Percentiles rank a stretch among this genome's conserved stretches.
Conservation (phyloP, 2,113 vertebrate genomes). For the Anthoscopus minutus region DNA sequence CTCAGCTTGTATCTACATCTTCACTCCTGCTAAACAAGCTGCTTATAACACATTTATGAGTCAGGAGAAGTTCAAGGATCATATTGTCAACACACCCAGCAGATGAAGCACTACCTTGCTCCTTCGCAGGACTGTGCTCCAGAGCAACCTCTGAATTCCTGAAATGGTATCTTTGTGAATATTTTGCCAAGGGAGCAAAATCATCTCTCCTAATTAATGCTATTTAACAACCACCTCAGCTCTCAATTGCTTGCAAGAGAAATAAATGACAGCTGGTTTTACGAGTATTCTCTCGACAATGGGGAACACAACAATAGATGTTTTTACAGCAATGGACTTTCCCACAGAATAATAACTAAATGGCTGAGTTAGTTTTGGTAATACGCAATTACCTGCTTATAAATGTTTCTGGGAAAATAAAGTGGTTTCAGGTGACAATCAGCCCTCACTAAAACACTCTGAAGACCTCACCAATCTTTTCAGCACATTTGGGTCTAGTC, state of each 20-base stretch:
- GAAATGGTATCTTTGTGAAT: neutral
- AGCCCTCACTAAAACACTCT: neutral
- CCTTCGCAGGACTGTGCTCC: neutral
- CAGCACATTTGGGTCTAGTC: neutral
- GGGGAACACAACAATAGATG: neutral
- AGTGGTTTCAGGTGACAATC: neutral
- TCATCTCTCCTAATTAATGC: neutral
- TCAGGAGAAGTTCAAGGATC: neutral
- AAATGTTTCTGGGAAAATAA: neutral
- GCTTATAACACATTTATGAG: neutral
- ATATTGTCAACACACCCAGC: neutral
- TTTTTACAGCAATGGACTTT: neutral
- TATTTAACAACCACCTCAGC: neutral
- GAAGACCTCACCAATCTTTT: neutral
- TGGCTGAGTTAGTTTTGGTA: slow-evolving; percentile 9
- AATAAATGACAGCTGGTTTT: neutral
- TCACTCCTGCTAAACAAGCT: neutral
- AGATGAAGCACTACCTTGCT: neutral
- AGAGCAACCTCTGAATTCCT: neutral
- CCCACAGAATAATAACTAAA: neutral
- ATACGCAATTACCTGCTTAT: neutral
- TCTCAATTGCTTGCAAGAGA: neutral
- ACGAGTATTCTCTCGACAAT: neutral
- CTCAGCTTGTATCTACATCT: neutral
- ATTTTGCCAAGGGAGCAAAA: neutral